Evolutionary conservation across 2,113 vertebrate species (phyloP).

Genomic region (Chiloscyllium plagiosum): DNA sequence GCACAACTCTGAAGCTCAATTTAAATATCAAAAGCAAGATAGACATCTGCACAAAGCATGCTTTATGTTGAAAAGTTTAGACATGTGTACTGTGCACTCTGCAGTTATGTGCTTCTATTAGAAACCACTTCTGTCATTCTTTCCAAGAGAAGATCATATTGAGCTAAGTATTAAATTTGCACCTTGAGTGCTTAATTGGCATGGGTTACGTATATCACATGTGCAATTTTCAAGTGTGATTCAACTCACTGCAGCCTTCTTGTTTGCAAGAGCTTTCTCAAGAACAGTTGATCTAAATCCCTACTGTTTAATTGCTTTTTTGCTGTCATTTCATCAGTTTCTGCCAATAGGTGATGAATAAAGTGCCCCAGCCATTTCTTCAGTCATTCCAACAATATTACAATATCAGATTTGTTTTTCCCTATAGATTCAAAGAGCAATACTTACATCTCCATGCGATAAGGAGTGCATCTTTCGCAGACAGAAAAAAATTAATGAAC

Average conservation of each 20-base stretch:
- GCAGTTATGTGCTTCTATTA: not conserved
- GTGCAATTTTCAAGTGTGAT: not conserved
- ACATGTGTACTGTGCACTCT: not conserved
- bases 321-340: not conserved
- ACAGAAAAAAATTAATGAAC: not conserved
- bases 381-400: not conserved
- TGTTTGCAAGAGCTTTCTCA: not conserved
- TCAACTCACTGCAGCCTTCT: not conserved
- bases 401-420: not conserved
- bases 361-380: not conserved
- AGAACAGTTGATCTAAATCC: slow-evolving; percentile 23
- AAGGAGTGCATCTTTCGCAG: not conserved
- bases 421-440: not conserved
- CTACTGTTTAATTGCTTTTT: not conserved
- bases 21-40: not conserved
- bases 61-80: not conserved
- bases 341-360: not conserved
- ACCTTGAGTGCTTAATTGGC: no score
- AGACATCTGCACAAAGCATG: not conserved
- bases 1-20: slow-evolving; percentile 25
- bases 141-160: slow-evolving; percentile 11
- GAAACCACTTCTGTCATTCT: slow-evolving; percentile 11
- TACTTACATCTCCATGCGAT: not conserved
- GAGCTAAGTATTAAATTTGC: not conserved
- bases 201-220: not conserved